Percentiles rank a stretch among this genome's conserved stretches.
Evolutionary conservation across 2,797 vertebrate genomes (phyloP).

Genomic region (Bucorvus abyssinicus): DNA sequence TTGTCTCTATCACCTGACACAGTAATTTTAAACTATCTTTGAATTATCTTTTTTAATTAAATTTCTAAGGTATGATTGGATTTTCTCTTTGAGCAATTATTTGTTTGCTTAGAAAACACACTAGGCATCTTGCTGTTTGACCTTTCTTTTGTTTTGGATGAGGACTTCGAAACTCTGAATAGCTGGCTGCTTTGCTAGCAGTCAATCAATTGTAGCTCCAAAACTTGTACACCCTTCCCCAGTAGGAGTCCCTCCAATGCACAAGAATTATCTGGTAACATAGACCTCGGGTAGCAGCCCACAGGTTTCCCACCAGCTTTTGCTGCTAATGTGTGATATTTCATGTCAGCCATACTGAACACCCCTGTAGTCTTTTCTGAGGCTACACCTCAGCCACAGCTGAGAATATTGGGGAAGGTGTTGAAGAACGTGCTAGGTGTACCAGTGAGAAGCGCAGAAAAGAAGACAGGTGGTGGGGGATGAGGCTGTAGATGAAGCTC

Average conservation of each 20-base stretch:
- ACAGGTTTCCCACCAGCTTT: background rate
- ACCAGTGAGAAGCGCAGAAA: background rate
- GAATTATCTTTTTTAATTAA: constrained; percentile 65
- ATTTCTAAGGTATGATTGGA: constrained; percentile 34
- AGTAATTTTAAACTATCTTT: constrained; percentile 63
- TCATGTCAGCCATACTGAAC: background rate
- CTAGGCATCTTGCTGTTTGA: background rate
- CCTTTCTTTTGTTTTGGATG: constrained; percentile 7
- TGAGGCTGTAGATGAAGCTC: background rate
- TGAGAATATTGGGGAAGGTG: background rate
- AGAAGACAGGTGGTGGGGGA: background rate
- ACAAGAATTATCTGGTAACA: background rate
- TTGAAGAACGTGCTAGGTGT: background rate
- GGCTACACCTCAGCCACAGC: background rate
- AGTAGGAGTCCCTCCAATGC: background rate
- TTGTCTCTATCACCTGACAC: constrained; percentile 55
- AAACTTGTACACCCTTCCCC: background rate
- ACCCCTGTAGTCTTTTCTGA: background rate
- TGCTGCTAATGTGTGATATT: background rate
- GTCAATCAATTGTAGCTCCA: background rate
- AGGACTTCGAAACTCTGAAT: background rate
- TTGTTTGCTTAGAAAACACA: constrained; percentile 52
- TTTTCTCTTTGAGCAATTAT: constrained; percentile 38
- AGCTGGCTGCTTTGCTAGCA: background rate
- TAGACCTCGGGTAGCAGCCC: background rate